phyloP scores from a whole-genome alignment of 2,888 invertebrate genomes.

The Copidosoma aretas region DNA sequence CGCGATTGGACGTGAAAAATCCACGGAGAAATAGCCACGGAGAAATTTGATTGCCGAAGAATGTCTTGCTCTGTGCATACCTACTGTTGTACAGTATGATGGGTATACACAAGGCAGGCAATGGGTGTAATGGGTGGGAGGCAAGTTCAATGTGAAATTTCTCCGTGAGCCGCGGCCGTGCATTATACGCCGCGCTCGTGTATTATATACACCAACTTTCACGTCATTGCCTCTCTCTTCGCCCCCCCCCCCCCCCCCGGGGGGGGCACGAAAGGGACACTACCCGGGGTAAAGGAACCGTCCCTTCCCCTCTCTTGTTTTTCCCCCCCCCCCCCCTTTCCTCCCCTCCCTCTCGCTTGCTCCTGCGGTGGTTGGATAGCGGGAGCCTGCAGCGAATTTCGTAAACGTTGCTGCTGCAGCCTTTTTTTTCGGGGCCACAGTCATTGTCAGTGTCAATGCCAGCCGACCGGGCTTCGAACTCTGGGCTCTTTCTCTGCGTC shows the following conservation, averaged over 20 bases:
- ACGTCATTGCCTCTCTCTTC: constrained; percentile 19
- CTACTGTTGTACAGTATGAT: too few relatives aligned
- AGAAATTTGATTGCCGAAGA: too few relatives aligned
- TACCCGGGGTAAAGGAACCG: too few relatives aligned
- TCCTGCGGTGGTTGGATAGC: constrained; percentile 3
- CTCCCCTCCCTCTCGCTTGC: constrained; percentile 13
- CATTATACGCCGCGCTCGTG: not conserved
- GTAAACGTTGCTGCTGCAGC: not conserved
- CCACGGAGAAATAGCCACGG: too few relatives aligned
- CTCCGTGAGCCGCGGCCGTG: constrained; percentile 10
- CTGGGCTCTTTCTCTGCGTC: constrained; percentile 4
- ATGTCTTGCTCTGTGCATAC: too few relatives aligned
- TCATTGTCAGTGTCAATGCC: constrained; percentile 52
- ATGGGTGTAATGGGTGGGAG: not conserved
- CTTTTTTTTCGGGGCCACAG: constrained; percentile 41
- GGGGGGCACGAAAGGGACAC: too few relatives aligned
- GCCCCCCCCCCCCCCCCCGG: too few relatives aligned
- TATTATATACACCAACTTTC: constrained; percentile 33
- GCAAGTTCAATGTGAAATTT: constrained; percentile 41
- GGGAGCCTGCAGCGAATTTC: constrained; percentile 1
- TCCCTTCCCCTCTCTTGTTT: not conserved
- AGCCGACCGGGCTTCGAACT: constrained; percentile 34
- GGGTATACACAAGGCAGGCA: too few relatives aligned
- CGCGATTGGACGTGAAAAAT: too few relatives aligned
- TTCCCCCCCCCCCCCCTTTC: not conserved